Evolutionary conservation across 2,888 invertebrate species (phyloP).

Genomic region (Sepioteuthis lessoniana): DNA sequence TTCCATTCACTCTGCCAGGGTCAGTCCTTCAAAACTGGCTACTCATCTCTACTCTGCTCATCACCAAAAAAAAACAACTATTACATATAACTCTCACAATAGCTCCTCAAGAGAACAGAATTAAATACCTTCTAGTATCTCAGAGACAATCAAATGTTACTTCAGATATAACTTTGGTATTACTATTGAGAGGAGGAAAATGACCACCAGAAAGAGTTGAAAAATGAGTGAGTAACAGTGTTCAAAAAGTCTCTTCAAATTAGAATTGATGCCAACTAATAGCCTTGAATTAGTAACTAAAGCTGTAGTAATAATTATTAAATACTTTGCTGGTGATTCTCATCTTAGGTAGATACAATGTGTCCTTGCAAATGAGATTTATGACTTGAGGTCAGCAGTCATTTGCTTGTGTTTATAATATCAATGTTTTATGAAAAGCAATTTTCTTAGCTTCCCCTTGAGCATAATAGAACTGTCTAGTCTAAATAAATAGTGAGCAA

Average conservation of each 20-base stretch:
- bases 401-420: neutral
- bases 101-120: too few species aligned
- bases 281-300: neutral
- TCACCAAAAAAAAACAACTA: too few species aligned
- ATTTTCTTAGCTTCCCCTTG: neutral
- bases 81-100: too few species aligned
- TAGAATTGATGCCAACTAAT: neutral
- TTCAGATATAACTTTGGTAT: neutral
- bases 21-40: too few species aligned
- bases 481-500: constrained; percentile 33
- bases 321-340: neutral
- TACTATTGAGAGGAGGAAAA: neutral
- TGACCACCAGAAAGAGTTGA: neutral
- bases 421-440: constrained; percentile 1
- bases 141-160: too few species aligned
- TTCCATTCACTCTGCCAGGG: too few species aligned
- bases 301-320: neutral
- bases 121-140: too few species aligned
- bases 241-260: neutral
- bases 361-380: neutral
- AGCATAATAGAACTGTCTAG: neutral
- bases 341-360: neutral
- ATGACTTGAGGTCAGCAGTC: neutral
- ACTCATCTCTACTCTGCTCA: too few species aligned
- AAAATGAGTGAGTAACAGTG: neutral